Conservation (phyloP, 2,113 vertebrate genomes). For the Jacana jacana region DNA sequence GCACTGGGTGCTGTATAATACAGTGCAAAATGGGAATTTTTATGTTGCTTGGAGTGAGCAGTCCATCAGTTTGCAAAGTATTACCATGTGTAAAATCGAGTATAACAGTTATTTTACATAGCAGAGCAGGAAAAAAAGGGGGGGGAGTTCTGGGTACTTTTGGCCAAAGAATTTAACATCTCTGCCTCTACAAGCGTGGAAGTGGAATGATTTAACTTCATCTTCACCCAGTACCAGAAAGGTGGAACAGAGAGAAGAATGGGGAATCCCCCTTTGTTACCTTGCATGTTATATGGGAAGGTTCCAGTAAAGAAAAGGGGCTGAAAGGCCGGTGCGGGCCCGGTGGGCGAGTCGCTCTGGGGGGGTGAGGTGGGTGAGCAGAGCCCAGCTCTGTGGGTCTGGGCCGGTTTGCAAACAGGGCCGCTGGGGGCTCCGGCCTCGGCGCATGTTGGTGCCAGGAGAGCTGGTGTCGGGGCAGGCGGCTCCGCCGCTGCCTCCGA, state of each 20-base stretch:
- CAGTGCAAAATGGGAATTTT: background rate
- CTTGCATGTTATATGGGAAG: conserved; percentile 84
- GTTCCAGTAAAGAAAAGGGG: conserved; percentile 87
- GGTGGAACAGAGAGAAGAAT: background rate
- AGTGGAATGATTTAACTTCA: background rate
- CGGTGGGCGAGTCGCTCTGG: conserved; percentile 48
- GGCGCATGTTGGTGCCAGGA: background rate
- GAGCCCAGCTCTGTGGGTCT: conserved; percentile 25
- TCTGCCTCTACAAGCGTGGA: background rate
- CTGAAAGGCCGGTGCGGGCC: conserved; percentile 77
- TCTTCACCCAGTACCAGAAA: background rate
- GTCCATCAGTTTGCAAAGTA: background rate
- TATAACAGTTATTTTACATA: background rate
- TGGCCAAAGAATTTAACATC: background rate
- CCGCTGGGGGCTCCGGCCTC: conserved; percentile 20
- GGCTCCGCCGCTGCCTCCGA: background rate
- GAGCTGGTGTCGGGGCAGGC: rapidly evolving
- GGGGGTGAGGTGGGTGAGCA: conserved; percentile 42
- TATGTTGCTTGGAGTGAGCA: background rate
- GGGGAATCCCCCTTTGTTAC: conserved; percentile 27
- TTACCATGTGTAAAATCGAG: background rate
- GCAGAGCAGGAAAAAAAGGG: background rate
- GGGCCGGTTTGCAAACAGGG: conserved; percentile 41
- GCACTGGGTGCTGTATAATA: background rate
- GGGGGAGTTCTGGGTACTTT: background rate